Evolutionary conservation across 2,113 vertebrate genomes (phyloP).

Genomic region (Lasiurus cinereus): DNA sequence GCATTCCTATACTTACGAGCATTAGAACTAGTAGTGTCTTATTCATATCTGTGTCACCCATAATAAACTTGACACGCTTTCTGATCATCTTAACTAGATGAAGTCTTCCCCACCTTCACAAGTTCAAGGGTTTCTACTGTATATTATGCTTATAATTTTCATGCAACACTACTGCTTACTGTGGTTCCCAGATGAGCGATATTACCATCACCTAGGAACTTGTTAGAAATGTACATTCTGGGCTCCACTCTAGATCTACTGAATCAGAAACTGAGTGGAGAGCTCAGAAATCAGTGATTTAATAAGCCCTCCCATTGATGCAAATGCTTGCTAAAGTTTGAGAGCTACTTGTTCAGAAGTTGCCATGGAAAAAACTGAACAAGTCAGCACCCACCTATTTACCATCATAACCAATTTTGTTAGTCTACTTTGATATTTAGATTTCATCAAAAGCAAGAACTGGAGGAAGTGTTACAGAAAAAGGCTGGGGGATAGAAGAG

Average conservation of each 20-base stretch:
- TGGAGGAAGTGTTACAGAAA: background rate
- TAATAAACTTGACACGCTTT: background rate
- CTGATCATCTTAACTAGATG: background rate
- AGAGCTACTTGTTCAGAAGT: background rate
- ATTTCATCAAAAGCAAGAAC: background rate
- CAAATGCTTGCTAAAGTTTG: background rate
- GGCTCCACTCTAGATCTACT: background rate
- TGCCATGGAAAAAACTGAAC: background rate
- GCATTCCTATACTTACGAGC: background rate
- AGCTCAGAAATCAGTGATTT: background rate
- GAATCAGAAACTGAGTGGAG: background rate
- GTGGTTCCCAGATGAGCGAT: background rate
- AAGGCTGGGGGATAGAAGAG: background rate
- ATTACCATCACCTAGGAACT: background rate
- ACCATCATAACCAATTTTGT: background rate
- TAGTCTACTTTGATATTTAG: background rate
- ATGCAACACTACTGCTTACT: background rate
- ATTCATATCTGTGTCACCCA: background rate
- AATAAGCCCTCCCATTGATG: background rate
- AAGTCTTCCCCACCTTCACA: background rate
- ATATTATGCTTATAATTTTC: background rate
- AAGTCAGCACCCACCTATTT: background rate
- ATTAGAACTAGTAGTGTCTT: background rate
- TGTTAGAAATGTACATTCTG: background rate
- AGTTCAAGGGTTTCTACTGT: background rate